A percentile compares a stretch with the other conserved stretches of the same genome.
Conservation (phyloP, 2,888 invertebrate genomes). For the Apomyelois bistriatella region DNA sequence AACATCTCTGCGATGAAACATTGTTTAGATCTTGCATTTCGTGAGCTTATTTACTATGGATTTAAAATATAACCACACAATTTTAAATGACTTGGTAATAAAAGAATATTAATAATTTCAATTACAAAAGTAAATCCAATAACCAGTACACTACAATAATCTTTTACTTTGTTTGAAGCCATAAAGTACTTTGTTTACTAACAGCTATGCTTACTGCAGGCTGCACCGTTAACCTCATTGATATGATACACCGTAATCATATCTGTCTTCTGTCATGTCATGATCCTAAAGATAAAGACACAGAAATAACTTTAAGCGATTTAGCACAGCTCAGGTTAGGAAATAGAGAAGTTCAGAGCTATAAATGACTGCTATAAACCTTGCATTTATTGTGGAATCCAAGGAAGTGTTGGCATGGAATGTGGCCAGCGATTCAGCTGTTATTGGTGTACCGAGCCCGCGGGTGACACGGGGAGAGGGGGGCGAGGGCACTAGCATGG, state of each 20-base stretch:
- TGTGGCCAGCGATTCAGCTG: constrained; percentile 38
- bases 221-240: constrained; percentile 6
- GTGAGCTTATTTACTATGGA: not conserved
- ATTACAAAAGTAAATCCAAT: not conserved
- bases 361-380: constrained; percentile 26
- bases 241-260: not conserved
- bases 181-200: constrained; percentile 1
- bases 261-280: constrained; percentile 1
- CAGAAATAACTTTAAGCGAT: constrained; percentile 1
- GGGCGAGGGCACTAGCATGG: constrained; percentile 48
- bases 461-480: constrained; percentile 31
- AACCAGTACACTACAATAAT: not conserved
- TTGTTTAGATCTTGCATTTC: constrained; percentile 14
- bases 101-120: not conserved
- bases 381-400: constrained; percentile 24
- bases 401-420: constrained; percentile 37
- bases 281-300: constrained; percentile 3
- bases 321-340: not conserved
- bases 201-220: not conserved
- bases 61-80: not conserved
- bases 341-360: constrained; percentile 24
- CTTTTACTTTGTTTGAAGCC: constrained; percentile 5
- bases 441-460: constrained; percentile 31
- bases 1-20: constrained; percentile 12
- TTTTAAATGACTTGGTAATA: not conserved